Percentiles rank a stretch among this genome's conserved stretches.
These are phyloP conservation scores for Drosophila robusta DNA, from an alignment of 2,888 invertebrate species.

Conservation along the genomic window DNA sequence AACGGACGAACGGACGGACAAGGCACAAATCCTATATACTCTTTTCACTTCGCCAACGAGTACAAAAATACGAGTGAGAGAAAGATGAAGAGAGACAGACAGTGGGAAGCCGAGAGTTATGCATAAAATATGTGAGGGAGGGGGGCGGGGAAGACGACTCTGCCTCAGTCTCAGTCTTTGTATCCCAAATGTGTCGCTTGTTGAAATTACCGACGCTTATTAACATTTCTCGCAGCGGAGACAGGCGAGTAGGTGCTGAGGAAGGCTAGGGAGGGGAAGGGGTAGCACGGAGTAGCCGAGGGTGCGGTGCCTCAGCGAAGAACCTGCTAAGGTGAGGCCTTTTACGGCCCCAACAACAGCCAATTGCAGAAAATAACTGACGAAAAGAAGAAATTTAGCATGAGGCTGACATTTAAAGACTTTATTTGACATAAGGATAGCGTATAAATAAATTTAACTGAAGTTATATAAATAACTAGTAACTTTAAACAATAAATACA, in stretches of 20 bases:
- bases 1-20: too few relatives aligned
- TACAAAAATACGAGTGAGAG: not conserved
- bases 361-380: slow-evolving; percentile 27
- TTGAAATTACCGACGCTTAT: slow-evolving; percentile 57
- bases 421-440: not conserved
- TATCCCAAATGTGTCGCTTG: slow-evolving; percentile 50
- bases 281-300: not conserved
- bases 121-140: slow-evolving; percentile 40
- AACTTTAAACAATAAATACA: too few relatives aligned
- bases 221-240: slow-evolving; percentile 56
- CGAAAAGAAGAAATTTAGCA: not conserved
- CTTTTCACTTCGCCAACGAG: too few relatives aligned
- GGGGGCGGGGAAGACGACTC: not conserved
- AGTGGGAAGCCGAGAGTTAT: slow-evolving; percentile 39
- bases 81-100: not conserved
- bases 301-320: slow-evolving; percentile 23
- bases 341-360: slow-evolving; percentile 65
- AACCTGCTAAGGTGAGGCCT: slow-evolving; percentile 60
- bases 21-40: too few relatives aligned
- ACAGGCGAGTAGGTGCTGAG: not conserved
- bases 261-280: not conserved
- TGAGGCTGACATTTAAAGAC: not conserved
- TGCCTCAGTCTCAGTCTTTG: not conserved
- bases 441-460: not conserved
- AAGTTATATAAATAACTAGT: not conserved